A percentile compares a stretch with the other conserved stretches of the same genome.
Conservation (phyloP, 2,113 vertebrate species). For the Zosterops japonicus region DNA sequence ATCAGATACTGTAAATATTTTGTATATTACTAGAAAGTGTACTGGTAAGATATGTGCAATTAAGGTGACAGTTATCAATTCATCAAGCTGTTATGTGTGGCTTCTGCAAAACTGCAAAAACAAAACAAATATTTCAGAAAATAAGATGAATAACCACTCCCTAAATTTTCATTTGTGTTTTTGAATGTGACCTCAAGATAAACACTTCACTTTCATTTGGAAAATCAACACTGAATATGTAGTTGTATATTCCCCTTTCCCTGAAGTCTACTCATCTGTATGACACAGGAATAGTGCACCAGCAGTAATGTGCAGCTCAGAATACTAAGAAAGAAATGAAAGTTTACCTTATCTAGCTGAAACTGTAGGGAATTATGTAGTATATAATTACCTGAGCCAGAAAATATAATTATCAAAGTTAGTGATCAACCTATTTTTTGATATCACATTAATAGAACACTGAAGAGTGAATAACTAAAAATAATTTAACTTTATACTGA, state of each 20-base stretch:
- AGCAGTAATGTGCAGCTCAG: neutral
- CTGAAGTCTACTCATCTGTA: neutral
- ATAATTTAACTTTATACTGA: neutral
- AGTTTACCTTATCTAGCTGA: neutral
- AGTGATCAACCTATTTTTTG: neutral
- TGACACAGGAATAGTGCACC: neutral
- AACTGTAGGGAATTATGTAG: neutral
- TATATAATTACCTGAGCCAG: neutral
- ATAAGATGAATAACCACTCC: neutral
- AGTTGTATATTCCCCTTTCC: neutral
- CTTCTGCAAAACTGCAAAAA: neutral
- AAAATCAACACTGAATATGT: neutral
- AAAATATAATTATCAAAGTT: neutral
- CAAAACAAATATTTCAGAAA: neutral
- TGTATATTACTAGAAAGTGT: neutral
- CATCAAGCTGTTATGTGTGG: neutral
- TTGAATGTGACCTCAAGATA: neutral
- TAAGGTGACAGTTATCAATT: neutral
- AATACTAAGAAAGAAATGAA: neutral
- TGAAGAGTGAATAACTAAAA: neutral
- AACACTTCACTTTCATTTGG: neutral
- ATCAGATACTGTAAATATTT: neutral
- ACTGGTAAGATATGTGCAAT: neutral
- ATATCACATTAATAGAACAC: neutral
- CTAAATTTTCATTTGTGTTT: neutral